Evolutionary conservation across 2,797 vertebrate genomes (phyloP), one percentile per base, ranked within the genome.

Genomic region (Chaunax sp.): DNA sequence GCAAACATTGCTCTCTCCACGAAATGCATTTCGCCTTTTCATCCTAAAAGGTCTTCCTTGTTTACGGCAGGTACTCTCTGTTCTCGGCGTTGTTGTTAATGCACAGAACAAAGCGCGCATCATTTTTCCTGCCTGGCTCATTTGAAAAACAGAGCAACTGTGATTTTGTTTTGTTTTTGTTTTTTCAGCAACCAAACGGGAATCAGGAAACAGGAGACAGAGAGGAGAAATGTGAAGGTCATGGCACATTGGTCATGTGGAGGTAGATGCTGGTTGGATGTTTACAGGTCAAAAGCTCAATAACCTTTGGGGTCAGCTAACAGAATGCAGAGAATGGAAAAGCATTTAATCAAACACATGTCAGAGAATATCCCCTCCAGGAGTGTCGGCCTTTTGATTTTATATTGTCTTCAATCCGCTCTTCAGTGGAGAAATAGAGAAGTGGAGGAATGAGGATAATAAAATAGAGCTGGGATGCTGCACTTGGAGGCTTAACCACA

Each of bases 221-320:
- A 54, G 59, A 49, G 38, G 30, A 71, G 47, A 57, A 79, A 81
- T 46, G 55, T 72, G 80, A 88, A 89, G 78, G 82, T 89, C 83
- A 85, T 4, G 26, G 74, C 75, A 77, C 64, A 72, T 44, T 35
- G 68, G 68, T 67, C 74, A 78, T 10, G 53, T 65, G 10, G 78
- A 50, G 62, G 53, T 38, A 74, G 75, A 69, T 0, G 18, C 44
- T 23, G 18, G 43, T 37, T 64, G 26, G 55, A 69, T 85, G 71
- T 87, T 87, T 74, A 80, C 80, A 78, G 83, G 78, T 83, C 78
- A 85, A 79, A 67, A 72, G 79, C 62, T 12, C 66, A 68, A 72
- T 77, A 61, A 65, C 10, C 55, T 64, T 64, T 46, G 23, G 63
- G 70, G 64, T 82, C 77, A 69, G 22, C 55, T 76, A 56, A 47